These are phyloP conservation scores for Limnodromus scolopaceus DNA, from an alignment of 2,797 vertebrate genomes.

Conservation along the genomic window DNA sequence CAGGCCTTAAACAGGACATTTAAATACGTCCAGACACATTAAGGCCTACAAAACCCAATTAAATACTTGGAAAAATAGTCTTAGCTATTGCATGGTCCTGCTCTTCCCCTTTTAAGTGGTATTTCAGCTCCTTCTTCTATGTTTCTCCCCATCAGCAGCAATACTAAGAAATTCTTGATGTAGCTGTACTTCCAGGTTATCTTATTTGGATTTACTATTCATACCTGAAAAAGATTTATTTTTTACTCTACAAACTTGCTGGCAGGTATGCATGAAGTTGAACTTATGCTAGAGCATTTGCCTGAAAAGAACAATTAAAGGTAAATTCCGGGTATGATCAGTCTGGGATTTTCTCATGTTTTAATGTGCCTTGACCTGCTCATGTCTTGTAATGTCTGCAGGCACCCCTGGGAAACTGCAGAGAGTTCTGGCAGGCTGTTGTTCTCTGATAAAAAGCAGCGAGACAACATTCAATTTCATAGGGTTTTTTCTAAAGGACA, in stretches of 20 bases:
- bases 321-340: neutral
- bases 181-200: neutral
- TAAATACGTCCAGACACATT: neutral
- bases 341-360: neutral
- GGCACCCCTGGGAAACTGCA: neutral
- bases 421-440: neutral
- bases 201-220: neutral
- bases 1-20: neutral
- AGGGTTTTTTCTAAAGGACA: conserved; percentile 8
- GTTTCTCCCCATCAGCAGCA: neutral
- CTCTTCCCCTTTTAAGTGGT: neutral
- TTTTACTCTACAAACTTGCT: neutral
- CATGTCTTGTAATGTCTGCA: neutral
- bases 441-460: conserved; percentile 34
- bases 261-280: neutral
- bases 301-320: conserved; percentile 36
- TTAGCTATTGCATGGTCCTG: neutral
- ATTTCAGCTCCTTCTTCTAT: neutral
- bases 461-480: neutral
- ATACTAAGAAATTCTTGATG: neutral
- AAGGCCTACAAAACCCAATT: neutral
- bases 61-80: neutral
- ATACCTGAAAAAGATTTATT: neutral
- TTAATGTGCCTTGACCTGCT: conserved; percentile 35
- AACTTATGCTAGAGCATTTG: conserved; percentile 28